Percentiles rank a stretch among this genome's conserved stretches.
Evolutionary conservation across 2,797 vertebrate genomes (phyloP).

Genomic region (Chiloscyllium punctatum): DNA sequence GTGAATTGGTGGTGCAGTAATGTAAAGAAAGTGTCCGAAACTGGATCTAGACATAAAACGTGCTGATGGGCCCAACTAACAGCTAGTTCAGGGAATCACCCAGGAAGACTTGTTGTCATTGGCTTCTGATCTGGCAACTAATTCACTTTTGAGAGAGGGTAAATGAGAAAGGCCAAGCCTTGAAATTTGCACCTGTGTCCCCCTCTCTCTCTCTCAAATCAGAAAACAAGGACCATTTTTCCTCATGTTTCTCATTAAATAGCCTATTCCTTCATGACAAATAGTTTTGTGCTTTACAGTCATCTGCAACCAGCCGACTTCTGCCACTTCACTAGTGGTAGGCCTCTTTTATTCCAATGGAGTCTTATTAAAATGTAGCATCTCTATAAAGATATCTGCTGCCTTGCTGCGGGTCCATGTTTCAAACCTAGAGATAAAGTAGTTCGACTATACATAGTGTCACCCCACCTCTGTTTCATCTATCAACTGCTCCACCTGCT

Average conservation of each 20-base stretch:
- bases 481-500: too few relatives aligned
- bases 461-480: neutral
- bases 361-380: neutral
- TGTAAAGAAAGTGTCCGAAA: neutral
- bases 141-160: neutral
- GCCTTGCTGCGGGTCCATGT: neutral
- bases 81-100: neutral
- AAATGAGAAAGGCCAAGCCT: too few relatives aligned
- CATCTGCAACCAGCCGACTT: neutral
- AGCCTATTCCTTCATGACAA: too few relatives aligned
- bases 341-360: neutral
- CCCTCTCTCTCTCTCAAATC: neutral
- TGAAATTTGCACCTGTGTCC: neutral
- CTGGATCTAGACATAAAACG: neutral
- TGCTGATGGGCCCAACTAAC: neutral
- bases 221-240: neutral
- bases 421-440: neutral
- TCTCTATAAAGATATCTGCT: too few relatives aligned
- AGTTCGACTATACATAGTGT: neutral
- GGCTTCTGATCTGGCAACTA: neutral
- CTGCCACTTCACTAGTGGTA: neutral
- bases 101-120: neutral
- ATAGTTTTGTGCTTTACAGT: neutral
- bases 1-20: neutral
- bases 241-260: neutral